A percentile compares a stretch with the other conserved stretches of the same genome.
Conservation (phyloP, 2,888 invertebrate genomes). For the Calliopum simillimum region DNA sequence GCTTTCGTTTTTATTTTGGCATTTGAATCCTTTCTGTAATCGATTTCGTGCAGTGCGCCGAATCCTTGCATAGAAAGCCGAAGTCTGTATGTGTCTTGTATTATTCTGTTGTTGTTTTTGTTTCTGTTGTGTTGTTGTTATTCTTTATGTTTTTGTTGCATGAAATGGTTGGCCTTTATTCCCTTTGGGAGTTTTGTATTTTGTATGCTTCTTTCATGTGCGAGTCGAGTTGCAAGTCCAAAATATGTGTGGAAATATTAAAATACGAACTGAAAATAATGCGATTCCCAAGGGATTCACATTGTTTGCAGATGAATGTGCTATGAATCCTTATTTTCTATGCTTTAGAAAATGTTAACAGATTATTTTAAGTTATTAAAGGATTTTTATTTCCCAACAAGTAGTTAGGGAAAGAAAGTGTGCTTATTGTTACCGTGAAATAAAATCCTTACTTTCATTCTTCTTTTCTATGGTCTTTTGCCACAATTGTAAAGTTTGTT, state of each 20-base stretch:
- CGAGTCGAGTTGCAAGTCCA: background rate
- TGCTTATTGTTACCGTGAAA: no score
- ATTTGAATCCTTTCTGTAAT: constrained; percentile 51
- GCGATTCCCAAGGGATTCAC: constrained; percentile 11
- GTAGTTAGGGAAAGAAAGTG: no score
- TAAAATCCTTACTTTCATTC: no score
- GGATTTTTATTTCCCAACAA: no score
- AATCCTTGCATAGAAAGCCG: constrained; percentile 47
- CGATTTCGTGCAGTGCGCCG: constrained; percentile 59
- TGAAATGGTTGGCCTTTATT: constrained; percentile 25
- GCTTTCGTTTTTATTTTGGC: constrained; percentile 40
- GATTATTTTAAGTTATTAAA: no score
- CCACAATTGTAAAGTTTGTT: no score
- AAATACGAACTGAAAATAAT: constrained; percentile 1
- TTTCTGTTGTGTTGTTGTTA: constrained; percentile 2
- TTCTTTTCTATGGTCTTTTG: no score
- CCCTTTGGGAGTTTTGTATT: constrained; percentile 43
- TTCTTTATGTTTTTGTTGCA: constrained; percentile 1
- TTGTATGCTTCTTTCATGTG: constrained; percentile 6
- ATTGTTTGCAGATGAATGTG: background rate
- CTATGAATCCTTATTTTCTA: no score
- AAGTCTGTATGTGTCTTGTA: constrained; percentile 17
- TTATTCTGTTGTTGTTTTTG: constrained; percentile 10
- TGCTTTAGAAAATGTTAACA: no score
- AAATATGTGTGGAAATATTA: constrained; percentile 21